phyloP scores from a whole-genome alignment of 2,888 invertebrate genomes.

The Cephus nigrinus region DNA sequence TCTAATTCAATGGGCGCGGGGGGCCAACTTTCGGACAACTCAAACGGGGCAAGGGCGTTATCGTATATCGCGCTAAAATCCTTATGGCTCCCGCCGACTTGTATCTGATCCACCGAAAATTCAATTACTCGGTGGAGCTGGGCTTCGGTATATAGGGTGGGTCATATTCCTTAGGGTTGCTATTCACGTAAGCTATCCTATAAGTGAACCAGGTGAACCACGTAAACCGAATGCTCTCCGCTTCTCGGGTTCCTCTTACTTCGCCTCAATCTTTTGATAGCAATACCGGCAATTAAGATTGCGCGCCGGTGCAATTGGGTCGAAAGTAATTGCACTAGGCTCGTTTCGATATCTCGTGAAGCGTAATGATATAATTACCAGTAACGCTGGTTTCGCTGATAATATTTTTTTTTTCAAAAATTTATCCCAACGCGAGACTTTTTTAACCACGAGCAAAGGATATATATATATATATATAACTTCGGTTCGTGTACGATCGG shows the following conservation, averaged over 20 bases:
- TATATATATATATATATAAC: background rate
- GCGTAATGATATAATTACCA: conserved; percentile 28
- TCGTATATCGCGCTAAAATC: background rate
- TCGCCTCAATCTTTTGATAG: background rate
- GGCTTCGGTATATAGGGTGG: background rate
- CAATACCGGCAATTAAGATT: conserved; percentile 6
- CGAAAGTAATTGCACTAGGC: conserved; percentile 10
- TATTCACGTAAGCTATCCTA: background rate
- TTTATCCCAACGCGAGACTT: background rate
- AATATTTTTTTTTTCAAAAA: background rate
- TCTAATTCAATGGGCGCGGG: background rate
- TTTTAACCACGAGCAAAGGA: no score
- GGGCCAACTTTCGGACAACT: no score
- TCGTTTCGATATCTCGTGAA: conserved; percentile 1
- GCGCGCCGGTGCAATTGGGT: background rate
- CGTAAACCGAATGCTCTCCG: background rate
- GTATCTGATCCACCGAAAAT: conserved; percentile 5
- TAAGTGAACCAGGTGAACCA: background rate
- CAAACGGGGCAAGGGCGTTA: background rate
- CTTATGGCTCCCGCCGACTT: background rate
- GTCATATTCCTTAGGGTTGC: background rate
- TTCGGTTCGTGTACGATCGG: background rate
- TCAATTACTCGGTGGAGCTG: background rate
- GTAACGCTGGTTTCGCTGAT: conserved; percentile 1
- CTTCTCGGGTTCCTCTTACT: background rate